phyloP scores from a whole-genome alignment of 2,797 vertebrate genomes.

The Remorina albescens region DNA sequence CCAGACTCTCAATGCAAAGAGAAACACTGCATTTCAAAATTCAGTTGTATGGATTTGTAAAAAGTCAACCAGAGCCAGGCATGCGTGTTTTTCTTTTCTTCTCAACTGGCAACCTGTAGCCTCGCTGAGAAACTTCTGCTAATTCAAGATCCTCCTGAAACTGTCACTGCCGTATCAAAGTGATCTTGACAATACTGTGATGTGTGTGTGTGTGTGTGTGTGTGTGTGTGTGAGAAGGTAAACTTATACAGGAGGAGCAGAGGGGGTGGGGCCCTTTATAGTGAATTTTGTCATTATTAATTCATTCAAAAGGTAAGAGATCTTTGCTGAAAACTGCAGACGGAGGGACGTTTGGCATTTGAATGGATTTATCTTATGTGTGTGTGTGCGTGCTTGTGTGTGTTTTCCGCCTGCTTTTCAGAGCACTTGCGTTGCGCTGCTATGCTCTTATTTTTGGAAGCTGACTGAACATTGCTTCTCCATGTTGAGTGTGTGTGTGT shows the following conservation, averaged over 20 bases:
- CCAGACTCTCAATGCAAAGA: constrained; percentile 38
- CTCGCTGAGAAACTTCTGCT: constrained; percentile 42
- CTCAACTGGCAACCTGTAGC: constrained; percentile 47
- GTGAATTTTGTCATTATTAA: constrained; percentile 26
- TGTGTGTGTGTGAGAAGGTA: constrained; percentile 29
- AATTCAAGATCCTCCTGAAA: constrained; percentile 35
- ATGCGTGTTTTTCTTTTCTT: constrained; percentile 23
- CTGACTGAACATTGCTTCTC: constrained; percentile 48
- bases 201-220: constrained; percentile 37
- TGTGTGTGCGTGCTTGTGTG: constrained; percentile 42
- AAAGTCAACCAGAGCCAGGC: constrained; percentile 45
- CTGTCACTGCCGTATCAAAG: constrained; percentile 71
- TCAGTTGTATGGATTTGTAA: constrained; percentile 51
- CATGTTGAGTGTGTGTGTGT: constrained; percentile 32
- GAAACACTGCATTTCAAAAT: constrained; percentile 26
- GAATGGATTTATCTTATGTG: constrained; percentile 42
- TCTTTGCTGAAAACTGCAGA: constrained; percentile 40
- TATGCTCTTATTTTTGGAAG: constrained; percentile 57
- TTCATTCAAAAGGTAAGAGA: constrained; percentile 33
- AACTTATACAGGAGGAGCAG: constrained; percentile 20
- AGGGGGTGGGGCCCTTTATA: constrained; percentile 13
- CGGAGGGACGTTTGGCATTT: constrained; percentile 25
- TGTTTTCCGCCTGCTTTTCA: constrained; percentile 59
- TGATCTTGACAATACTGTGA: constrained; percentile 69
- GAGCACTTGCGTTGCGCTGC: constrained; percentile 61